Percentiles rank a stretch among this genome's conserved stretches.
Evolutionary conservation across 2,797 vertebrate genomes (phyloP).

Genomic region (Lacerta bilineata): DNA sequence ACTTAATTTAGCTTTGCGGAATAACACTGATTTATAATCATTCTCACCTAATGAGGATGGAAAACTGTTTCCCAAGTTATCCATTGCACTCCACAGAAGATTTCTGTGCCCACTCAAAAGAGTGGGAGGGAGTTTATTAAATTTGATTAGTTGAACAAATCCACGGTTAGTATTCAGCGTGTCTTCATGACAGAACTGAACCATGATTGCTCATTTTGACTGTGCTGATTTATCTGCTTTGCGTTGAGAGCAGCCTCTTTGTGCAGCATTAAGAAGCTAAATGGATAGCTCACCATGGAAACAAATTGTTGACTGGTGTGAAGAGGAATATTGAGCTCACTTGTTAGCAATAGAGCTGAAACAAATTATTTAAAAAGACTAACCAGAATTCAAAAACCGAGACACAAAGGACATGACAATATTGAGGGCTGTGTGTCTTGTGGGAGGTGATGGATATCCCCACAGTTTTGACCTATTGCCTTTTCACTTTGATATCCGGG

Average conservation of each 20-base stretch:
- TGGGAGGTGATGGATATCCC: no score
- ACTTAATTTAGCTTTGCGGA: accelerated
- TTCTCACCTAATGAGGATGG: neutral
- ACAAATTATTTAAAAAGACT: neutral
- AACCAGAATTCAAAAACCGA: neutral
- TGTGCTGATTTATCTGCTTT: conserved; percentile 1
- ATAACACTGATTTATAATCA: neutral
- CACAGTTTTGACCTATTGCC: no score
- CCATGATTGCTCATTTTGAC: neutral
- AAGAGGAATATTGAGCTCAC: conserved; percentile 16
- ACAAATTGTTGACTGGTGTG: conserved; percentile 32
- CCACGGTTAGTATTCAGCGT: neutral
- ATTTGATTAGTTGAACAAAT: neutral
- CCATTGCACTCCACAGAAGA: neutral
- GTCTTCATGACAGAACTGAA: neutral
- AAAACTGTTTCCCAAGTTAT: neutral
- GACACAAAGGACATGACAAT: neutral
- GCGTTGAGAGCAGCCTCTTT: conserved; percentile 16
- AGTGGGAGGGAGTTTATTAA: conserved; percentile 1
- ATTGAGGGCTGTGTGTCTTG: neutral
- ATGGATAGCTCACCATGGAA: neutral
- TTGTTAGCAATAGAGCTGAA: conserved; percentile 1
- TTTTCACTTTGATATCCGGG: neutral
- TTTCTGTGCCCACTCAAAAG: neutral
- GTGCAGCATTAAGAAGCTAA: conserved; percentile 6